Base-by-base conservation (phyloP, 2,888 invertebrate genomes). In the Lithophane semibrunnea region DNA sequence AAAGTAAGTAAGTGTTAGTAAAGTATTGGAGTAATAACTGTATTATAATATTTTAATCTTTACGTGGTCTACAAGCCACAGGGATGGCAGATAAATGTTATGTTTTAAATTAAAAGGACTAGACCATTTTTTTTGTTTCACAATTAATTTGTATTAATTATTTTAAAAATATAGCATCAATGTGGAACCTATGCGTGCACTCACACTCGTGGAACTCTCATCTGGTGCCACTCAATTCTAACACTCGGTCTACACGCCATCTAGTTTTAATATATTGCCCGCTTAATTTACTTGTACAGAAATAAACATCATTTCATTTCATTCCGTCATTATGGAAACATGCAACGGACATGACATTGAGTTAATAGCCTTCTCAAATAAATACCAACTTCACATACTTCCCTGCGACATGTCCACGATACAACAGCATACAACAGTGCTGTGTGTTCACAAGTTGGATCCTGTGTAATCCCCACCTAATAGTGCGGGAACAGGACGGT, bases 381-480 rank as follows among this genome's bases (percentile, higher is more conserved):
- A 69, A 54, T n/a, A 5, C 52, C 21, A 8, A 56, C 1, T 29
- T 24, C 9, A 21, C 16, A 68, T 3, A 13, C 1, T 1, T 75
- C 13, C 18, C 56, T 47, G 47, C 68, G 67, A 68, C 84, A 72
- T 21, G 56, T 29, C 42, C 13, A 4, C 60, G 29, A 54, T 67
- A 24, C 47, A 75, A 68, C 75, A 66, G 52, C 73, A 72, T 47
- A 67, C 56, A 70, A 9, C 24, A 84, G 71, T 65, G 42, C 69
- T 64, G 72, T 80, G 29, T 60, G 78, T 73, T 75, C 49, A 24
- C 74, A 75, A 85, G 68, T 85, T 79, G 56, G 47, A 76, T 79
- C 81, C 81, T 47, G 60, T 66, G 61, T 84, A 85, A 87, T 84
- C 77, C 75, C 24, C 58, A 60, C 63, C 60, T 75, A 73, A 73